Conservation (phyloP, 2,888 invertebrate genomes). For the Drosophila rellima region DNA sequence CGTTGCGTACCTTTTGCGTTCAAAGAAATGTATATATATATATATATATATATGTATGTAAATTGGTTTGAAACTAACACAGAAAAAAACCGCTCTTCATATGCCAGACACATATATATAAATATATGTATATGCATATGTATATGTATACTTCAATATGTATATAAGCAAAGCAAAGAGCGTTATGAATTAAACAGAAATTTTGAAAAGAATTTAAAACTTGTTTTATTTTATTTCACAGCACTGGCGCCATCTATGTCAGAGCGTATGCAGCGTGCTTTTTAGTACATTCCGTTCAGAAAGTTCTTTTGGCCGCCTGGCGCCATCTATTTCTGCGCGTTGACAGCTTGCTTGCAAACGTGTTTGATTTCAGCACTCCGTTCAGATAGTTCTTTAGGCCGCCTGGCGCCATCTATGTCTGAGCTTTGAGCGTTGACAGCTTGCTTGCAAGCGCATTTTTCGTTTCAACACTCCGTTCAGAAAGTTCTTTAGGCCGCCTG, state of each 20-base stretch:
- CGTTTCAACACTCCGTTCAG: neutral
- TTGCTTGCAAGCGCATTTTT: no score
- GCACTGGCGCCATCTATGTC: slow-evolving; percentile 14
- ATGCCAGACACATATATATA: slow-evolving; percentile 29
- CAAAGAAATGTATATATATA: slow-evolving; percentile 26
- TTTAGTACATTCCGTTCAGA: neutral
- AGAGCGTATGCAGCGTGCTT: neutral
- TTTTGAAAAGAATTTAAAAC: slow-evolving; percentile 60
- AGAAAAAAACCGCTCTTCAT: slow-evolving; percentile 46
- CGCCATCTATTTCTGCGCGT: no score
- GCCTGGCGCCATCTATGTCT: neutral
- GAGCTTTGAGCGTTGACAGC: neutral
- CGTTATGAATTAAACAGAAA: slow-evolving; percentile 75
- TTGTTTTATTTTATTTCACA: neutral
- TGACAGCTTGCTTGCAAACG: no score
- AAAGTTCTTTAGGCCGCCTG: neutral
- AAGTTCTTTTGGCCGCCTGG: neutral
- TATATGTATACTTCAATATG: slow-evolving; percentile 42
- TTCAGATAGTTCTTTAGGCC: neutral
- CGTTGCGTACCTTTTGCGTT: slow-evolving; percentile 70
- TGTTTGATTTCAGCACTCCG: no score
- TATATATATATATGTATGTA: slow-evolving; percentile 47
- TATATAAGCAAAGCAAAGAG: slow-evolving; percentile 67
- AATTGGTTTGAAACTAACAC: slow-evolving; percentile 52
- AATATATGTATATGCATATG: slow-evolving; percentile 10